Conservation (phyloP, 1,140 invertebrate genomes). For the Diuraphis noxia region DNA sequence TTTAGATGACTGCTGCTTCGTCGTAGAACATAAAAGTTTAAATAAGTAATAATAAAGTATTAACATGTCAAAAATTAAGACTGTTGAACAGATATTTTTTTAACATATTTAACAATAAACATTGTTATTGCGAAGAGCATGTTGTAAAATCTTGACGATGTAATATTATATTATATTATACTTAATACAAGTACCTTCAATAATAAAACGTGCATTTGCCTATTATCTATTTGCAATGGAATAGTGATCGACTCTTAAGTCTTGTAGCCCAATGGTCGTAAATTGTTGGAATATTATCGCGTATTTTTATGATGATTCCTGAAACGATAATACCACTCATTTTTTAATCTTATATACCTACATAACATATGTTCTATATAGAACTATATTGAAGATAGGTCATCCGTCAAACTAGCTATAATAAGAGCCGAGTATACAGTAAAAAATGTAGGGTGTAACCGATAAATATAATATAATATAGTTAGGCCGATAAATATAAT, state of each 20-base stretch:
- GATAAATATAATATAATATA: neutral
- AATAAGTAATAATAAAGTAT: neutral
- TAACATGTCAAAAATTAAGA: neutral
- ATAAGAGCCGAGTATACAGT: neutral
- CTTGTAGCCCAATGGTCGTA: neutral
- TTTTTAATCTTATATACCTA: neutral
- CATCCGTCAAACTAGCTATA: neutral
- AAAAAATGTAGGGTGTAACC: neutral
- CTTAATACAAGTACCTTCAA: no score
- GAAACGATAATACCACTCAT: neutral
- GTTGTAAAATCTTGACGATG: neutral
- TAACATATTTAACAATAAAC: no score
- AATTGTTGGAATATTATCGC: neutral
- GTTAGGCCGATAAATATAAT: no score
- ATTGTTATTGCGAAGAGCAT: neutral
- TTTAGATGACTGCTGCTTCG: neutral
- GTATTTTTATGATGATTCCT: neutral
- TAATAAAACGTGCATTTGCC: neutral
- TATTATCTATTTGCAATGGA: no score
- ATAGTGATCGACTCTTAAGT: neutral
- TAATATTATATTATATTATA: neutral
- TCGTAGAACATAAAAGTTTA: neutral
- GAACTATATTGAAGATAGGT: neutral
- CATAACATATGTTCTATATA: no score
- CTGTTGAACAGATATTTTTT: neutral